These are phyloP conservation scores for Malthinus flaveolus DNA, from an alignment of 2,888 invertebrate species.

Conservation along the genomic window DNA sequence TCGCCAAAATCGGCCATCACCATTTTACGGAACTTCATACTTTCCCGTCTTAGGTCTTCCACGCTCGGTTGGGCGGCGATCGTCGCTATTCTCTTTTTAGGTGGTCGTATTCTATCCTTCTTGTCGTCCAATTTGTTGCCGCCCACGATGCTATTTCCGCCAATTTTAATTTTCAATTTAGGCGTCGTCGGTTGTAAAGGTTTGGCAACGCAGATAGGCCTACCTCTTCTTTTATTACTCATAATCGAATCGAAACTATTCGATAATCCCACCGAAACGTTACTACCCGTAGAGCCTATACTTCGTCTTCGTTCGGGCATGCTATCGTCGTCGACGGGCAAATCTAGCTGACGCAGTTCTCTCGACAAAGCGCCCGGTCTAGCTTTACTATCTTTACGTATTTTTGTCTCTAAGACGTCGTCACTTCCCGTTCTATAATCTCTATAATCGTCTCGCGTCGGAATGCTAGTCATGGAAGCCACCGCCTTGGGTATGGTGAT, in stretches of 20 bases:
- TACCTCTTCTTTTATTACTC: constrained; percentile 49
- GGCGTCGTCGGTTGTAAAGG: constrained; percentile 56
- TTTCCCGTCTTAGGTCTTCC: constrained; percentile 80
- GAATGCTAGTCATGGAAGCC: constrained; percentile 85
- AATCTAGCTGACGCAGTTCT: constrained; percentile 67
- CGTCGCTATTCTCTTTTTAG: constrained; percentile 72
- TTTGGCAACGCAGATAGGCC: constrained; percentile 49
- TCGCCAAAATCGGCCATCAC: constrained; percentile 84
- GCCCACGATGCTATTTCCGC: constrained; percentile 57
- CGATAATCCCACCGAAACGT: constrained; percentile 48
- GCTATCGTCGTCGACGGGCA: constrained; percentile 62
- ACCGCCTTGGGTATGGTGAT: constrained; percentile 88
- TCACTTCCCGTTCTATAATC: constrained; percentile 54
- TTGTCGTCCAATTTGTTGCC: constrained; percentile 54
- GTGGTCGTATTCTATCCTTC: constrained; percentile 66
- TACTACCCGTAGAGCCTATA: constrained; percentile 54
- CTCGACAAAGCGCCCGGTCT: constrained; percentile 58
- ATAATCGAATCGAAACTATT: constrained; percentile 35
- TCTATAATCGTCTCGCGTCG: constrained; percentile 83
- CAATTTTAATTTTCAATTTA: constrained; percentile 72
- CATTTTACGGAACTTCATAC: constrained; percentile 83
- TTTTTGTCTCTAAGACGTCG: constrained; percentile 67
- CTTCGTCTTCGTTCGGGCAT: constrained; percentile 50
- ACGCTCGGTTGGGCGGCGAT: constrained; percentile 68
- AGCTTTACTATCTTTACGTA: constrained; percentile 62